Conservation (phyloP, 2,113 vertebrate species). For the Thalassoma bifasciatum region DNA sequence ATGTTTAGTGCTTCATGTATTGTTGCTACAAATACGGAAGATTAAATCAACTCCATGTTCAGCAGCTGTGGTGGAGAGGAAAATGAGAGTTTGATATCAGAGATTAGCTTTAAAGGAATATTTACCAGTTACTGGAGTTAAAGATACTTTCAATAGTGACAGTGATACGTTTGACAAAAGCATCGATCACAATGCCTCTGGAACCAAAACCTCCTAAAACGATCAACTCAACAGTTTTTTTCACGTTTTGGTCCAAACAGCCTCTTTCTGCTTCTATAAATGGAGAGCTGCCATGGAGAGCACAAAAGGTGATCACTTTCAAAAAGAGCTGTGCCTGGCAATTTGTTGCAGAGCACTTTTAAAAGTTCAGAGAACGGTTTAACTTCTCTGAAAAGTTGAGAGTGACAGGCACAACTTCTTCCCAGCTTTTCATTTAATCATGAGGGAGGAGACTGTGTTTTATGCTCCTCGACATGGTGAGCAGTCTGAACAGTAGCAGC, state of each 20-base stretch:
- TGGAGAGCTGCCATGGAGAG: conserved; percentile 21
- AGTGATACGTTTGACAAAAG: background rate
- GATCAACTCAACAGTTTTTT: background rate
- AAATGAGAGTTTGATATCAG: too few species aligned
- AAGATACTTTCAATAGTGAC: background rate
- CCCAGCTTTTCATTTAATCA: background rate
- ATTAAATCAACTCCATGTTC: background rate
- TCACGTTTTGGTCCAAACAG: conserved; percentile 14
- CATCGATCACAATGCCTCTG: background rate
- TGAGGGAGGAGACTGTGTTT: conserved; percentile 12
- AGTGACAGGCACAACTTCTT: conserved; percentile 20
- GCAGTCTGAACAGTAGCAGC: too few species aligned
- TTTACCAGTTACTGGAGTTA: background rate
- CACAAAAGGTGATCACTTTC: conserved; percentile 32
- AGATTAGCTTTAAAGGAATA: too few species aligned
- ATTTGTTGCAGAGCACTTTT: conserved; percentile 25
- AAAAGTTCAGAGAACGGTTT: conserved; percentile 36
- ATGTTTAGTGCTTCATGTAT: background rate
- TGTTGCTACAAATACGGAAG: background rate
- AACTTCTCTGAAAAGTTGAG: conserved; percentile 41
- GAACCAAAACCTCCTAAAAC: background rate
- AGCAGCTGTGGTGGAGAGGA: too few species aligned
- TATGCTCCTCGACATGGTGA: background rate
- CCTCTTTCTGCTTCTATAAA: conserved; percentile 23
- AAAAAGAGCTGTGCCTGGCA: conserved; percentile 22